Evolutionary conservation across 2,888 invertebrate genomes (phyloP), one percentile per base, ranked within the genome.

Genomic region (Desoria tigrina): DNA sequence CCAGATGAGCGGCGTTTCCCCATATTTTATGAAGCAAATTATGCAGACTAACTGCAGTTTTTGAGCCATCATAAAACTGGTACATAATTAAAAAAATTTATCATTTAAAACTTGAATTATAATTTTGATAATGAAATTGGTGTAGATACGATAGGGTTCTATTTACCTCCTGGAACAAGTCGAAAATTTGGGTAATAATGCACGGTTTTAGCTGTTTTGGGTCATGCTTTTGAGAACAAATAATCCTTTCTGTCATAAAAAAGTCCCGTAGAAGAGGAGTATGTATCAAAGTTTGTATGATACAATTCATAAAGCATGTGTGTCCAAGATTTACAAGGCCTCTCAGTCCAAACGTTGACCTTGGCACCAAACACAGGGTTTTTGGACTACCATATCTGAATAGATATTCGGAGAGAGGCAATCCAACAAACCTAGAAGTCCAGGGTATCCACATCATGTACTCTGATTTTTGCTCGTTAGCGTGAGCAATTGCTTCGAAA

Each of bases 241-340:
- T 87, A 80, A 98, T 97, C 75, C 89, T 87, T 81, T 97, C 95
- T 45, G 93, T 90, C 75, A 99, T 84, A 80, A 99, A 97, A 82
- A 94, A 98, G 80, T 98, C 96, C 71, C 97, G 84, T 61, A 99
- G 83, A 42, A 97, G 82, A 1, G 97, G 96, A 2, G 96, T 97
- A 80, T 98, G 97, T 75, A 94, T 94, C 75, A 99, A 81, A 0
- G 94, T 92, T 84, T 94, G 94, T 11, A 98, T 90, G 77, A 98
- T 95, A 79, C 95, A 95, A 81, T 96, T 98, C 94, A 99, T 95
- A 80, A 96, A 99, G 82, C 98, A 99, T 2, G 98, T 98, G 75
- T 94, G 91, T 39, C 98, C 98, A 71, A 99, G 84, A 82, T 99
- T 99, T 78, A 96, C 88, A 63, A 99, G 83, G 0, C 98, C 98